A percentile compares a stretch with the other conserved stretches of the same genome.
Conservation (phyloP, 2,888 invertebrate genomes). For the Lomographa bimaculata region DNA sequence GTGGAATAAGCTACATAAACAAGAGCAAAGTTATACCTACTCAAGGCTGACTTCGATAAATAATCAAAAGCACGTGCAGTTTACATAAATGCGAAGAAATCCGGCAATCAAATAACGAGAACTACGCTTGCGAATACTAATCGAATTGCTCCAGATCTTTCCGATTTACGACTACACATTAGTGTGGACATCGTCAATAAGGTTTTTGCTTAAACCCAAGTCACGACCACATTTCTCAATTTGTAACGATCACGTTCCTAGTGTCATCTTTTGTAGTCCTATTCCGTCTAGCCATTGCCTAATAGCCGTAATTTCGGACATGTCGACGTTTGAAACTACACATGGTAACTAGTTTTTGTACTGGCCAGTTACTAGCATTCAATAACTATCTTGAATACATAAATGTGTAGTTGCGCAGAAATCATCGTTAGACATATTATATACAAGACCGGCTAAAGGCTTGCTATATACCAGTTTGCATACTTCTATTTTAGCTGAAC, state of each 20-base stretch:
- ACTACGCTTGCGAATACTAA: constrained; percentile 15
- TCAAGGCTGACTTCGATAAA: no score
- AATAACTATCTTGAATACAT: constrained; percentile 41
- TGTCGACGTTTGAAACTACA: constrained; percentile 41
- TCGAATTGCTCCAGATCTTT: constrained; percentile 10
- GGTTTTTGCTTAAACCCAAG: constrained; percentile 21
- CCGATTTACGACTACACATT: constrained; percentile 18
- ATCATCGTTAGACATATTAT: constrained; percentile 3
- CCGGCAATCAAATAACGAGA: constrained; percentile 3
- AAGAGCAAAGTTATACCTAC: no score
- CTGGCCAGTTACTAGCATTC: constrained; percentile 50
- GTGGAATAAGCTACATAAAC: no score
- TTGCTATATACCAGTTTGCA: constrained; percentile 7
- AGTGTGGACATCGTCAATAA: constrained; percentile 9
- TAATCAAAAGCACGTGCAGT: no score
- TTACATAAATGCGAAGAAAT: no score
- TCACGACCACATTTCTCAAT: constrained; percentile 46
- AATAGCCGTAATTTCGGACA: constrained; percentile 44
- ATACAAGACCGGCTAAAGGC: background rate
- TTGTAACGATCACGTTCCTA: constrained; percentile 38
- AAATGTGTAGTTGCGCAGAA: constrained; percentile 4
- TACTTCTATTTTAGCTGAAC: constrained; percentile 2
- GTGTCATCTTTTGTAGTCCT: constrained; percentile 48
- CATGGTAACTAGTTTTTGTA: constrained; percentile 37
- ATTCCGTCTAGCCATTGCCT: constrained; percentile 40